Evolutionary conservation across 2,888 invertebrate genomes (phyloP), one percentile per base, ranked within the genome.

Genomic region (Epirrita christyi): DNA sequence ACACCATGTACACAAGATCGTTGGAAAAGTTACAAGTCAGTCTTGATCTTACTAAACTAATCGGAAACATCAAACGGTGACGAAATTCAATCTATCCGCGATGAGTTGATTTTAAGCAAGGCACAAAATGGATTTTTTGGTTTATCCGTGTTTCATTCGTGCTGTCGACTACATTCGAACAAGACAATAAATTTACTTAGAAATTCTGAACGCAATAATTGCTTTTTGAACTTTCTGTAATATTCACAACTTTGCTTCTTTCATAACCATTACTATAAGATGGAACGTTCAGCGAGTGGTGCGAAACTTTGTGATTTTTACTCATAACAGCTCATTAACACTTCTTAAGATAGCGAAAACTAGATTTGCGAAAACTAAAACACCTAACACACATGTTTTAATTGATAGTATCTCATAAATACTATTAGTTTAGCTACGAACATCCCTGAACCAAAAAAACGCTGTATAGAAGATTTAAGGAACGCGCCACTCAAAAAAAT

Each of bases 51-150:
- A 58, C 44, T 50, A 11, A 32, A 41, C 55, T 55, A 58, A n/a
- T 52, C 43, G 50, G 38, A 55, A 46, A 48, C 37, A 55, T 37
- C 41, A 32, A 44, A 32, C 10, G 21, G 14, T 53, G 6, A 13
- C 14, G 45, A 38, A 34, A 47, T 53, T 47, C 41, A n/a, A n/a
- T n/a, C n/a, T n/a, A 51, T 49, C 14, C 41, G 38, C 40, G 28
- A 51, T 44, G 49, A 51, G 36, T 41, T 57, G 57, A 58, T 59
- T 34, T 57, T 32, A 51, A 56, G 61, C 65, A 67, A 67, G 67
- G 67, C 67, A 67, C 67, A 57, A 59, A 3, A 34, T 29, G 45
- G 37, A 51, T 32, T 34, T 44, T 34, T 27, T 42, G 14, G 55
- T 50, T 45, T 55, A 38, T 21, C 4, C 21, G 21, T 21, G 21